phyloP scores from a whole-genome alignment of 1,140 invertebrate genomes.

The Camponotus floridanus region DNA sequence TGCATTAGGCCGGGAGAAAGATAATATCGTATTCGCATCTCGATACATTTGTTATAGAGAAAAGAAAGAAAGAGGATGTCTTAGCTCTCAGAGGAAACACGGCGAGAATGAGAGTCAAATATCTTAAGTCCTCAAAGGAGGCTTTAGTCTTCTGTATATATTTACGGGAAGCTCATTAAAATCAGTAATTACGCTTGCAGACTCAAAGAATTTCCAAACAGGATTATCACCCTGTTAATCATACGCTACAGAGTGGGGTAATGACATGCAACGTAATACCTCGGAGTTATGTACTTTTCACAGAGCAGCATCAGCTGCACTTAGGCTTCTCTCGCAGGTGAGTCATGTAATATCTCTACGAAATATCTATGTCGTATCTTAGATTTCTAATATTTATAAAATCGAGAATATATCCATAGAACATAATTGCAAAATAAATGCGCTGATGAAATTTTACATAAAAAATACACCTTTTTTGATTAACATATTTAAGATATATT shows the following conservation, averaged over 20 bases:
- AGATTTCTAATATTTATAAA: slow-evolving; percentile 29
- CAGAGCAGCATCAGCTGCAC: slow-evolving; percentile 17
- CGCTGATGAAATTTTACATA: not conserved
- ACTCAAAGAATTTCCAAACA: slow-evolving; percentile 58
- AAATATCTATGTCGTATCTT: not conserved
- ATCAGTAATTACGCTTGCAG: slow-evolving; percentile 53
- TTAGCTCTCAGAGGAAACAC: not conserved
- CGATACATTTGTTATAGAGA: slow-evolving; percentile 26
- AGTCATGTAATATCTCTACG: slow-evolving; percentile 8
- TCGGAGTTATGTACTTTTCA: slow-evolving; percentile 52
- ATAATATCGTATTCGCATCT: slow-evolving; percentile 31
- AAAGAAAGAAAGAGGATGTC: not conserved
- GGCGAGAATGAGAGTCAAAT: slow-evolving; percentile 8
- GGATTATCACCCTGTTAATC: slow-evolving; percentile 54
- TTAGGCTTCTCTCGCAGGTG: slow-evolving; percentile 30
- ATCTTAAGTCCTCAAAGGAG: slow-evolving; percentile 4
- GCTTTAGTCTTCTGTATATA: slow-evolving; percentile 34
- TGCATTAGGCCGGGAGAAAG: slow-evolving; percentile 16
- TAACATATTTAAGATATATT: not conserved
- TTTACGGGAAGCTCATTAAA: slow-evolving; percentile 55
- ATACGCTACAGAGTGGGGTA: slow-evolving; percentile 42
- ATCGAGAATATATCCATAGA: not conserved
- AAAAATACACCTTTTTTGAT: not conserved
- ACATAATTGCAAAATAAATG: not conserved
- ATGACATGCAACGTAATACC: slow-evolving; percentile 44